phyloP scores from a whole-genome alignment of 1,140 invertebrate species.

The Lerema accius region DNA sequence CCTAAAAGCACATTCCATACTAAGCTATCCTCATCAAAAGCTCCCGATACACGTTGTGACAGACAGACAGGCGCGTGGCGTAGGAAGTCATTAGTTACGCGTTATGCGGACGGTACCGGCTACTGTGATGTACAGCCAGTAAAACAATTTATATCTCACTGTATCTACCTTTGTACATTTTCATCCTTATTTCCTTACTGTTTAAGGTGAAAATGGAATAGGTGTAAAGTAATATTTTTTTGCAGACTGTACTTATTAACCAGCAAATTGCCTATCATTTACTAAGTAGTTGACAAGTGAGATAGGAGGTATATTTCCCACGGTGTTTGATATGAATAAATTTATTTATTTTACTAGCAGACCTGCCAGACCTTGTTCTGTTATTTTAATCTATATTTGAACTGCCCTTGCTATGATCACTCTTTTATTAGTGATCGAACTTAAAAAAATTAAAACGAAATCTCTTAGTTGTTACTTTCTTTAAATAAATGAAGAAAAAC shows the following conservation, averaged over 20 bases:
- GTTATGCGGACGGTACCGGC: constrained; percentile 46
- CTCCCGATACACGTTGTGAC: constrained; percentile 51
- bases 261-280: constrained; percentile 23
- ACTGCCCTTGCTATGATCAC: too few species aligned
- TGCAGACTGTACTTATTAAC: constrained; percentile 26
- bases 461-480: too few species aligned
- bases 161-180: neutral
- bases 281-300: constrained; percentile 23
- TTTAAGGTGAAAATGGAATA: constrained; percentile 1
- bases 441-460: too few species aligned
- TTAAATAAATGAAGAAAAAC: too few species aligned
- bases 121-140: constrained; percentile 38
- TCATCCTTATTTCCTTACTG: neutral
- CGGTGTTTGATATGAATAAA: too few species aligned
- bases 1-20: constrained; percentile 38
- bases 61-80: constrained; percentile 56
- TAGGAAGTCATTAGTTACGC: constrained; percentile 64
- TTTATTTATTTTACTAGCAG: too few species aligned
- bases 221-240: neutral
- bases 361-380: too few species aligned
- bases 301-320: constrained; percentile 15
- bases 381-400: too few species aligned
- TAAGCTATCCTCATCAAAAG: constrained; percentile 41
- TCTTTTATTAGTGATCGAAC: too few species aligned
- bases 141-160: constrained; percentile 25